Evolutionary conservation across 2,888 invertebrate genomes (phyloP).

Genomic region (Stenodema calcarata): DNA sequence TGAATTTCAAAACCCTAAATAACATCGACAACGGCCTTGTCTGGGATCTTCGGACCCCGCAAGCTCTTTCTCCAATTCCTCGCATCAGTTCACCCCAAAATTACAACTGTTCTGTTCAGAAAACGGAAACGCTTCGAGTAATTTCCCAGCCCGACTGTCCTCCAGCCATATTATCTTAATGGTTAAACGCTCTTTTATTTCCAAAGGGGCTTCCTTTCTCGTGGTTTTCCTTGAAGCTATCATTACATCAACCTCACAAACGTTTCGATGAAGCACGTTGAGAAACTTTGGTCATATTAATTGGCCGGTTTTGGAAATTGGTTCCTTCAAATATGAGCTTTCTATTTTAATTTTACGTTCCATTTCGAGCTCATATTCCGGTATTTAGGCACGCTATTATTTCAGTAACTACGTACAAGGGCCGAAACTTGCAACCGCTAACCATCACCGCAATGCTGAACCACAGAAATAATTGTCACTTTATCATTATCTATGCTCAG

Average conservation of each 20-base stretch:
- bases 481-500: too few species aligned
- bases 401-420: too few species aligned
- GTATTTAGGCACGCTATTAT: too few species aligned
- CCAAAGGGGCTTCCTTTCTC: conserved; percentile 1
- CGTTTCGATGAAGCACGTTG: neutral
- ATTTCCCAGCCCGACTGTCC: neutral
- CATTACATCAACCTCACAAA: conserved; percentile 8
- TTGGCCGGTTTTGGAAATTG: neutral
- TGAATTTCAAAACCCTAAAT: too few species aligned
- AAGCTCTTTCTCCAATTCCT: neutral
- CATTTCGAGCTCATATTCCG: too few species aligned
- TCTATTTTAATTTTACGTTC: too few species aligned
- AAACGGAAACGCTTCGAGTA: neutral
- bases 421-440: too few species aligned
- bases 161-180: neutral
- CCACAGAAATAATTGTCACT: too few species aligned
- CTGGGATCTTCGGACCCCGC: neutral
- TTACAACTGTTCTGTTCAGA: neutral
- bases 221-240: conserved; percentile 20
- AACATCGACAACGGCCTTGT: too few species aligned
- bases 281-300: neutral
- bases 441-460: too few species aligned
- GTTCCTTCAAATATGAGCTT: too few species aligned
- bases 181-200: neutral
- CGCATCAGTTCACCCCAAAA: neutral